Percentiles rank a stretch among this genome's conserved stretches.
Conservation (phyloP, 2,888 invertebrate genomes). For the Leptarthrus brevirostris region DNA sequence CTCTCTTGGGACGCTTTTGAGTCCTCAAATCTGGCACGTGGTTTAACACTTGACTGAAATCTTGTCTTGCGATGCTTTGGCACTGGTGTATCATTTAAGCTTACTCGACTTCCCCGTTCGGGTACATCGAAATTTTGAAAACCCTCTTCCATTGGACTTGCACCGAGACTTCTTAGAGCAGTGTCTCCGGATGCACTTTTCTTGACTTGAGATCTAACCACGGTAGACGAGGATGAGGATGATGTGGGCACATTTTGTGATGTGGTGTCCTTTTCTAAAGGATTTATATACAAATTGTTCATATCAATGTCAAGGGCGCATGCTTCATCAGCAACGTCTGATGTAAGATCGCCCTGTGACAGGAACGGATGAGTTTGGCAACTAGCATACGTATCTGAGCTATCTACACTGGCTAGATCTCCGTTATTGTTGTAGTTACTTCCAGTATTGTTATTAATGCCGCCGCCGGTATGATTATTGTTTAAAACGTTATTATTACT, state of each 20-base stretch:
- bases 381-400: slow-evolving; percentile 95
- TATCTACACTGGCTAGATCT: slow-evolving; percentile 73
- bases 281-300: slow-evolving; percentile 90
- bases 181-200: slow-evolving; percentile 85
- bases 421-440: slow-evolving; percentile 67
- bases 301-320: slow-evolving; percentile 70
- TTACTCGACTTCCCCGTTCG: slow-evolving; percentile 70
- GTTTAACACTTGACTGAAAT: slow-evolving; percentile 76
- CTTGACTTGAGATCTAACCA: slow-evolving; percentile 74
- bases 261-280: slow-evolving; percentile 74
- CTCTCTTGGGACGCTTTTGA: slow-evolving; percentile 70
- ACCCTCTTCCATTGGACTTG: slow-evolving; percentile 72
- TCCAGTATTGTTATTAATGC: slow-evolving; percentile 54
- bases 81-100: slow-evolving; percentile 74
- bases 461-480: slow-evolving; percentile 58
- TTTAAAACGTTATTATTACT: slow-evolving; percentile 56
- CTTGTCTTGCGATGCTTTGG: slow-evolving; percentile 89
- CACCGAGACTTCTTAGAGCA: slow-evolving; percentile 75
- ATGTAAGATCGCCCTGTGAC: slow-evolving; percentile 83
- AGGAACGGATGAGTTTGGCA: slow-evolving; percentile 96
- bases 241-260: slow-evolving; percentile 21
- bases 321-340: slow-evolving; percentile 67
- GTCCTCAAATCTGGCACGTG: slow-evolving; percentile 68
- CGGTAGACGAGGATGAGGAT: slow-evolving; percentile 63
- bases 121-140: slow-evolving; percentile 69